Conservation (phyloP, 1,140 invertebrate species). For the Drosophila teissieri region DNA sequence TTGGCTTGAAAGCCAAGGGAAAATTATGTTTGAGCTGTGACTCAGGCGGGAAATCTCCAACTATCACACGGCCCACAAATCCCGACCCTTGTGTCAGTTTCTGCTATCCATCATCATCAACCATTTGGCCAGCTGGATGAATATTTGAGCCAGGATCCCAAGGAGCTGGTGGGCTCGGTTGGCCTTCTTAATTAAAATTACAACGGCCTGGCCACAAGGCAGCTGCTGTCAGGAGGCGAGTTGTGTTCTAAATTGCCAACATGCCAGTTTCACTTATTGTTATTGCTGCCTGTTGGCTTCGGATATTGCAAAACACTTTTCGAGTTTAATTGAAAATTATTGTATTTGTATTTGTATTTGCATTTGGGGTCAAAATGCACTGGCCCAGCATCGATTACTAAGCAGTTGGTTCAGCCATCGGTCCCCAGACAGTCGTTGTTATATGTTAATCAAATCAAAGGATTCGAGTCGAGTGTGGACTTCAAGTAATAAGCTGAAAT, state of each 20-base stretch:
- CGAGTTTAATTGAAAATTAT: constrained; percentile 56
- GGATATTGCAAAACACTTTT: constrained; percentile 39
- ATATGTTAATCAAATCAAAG: constrained; percentile 41
- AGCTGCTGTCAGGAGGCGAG: constrained; percentile 31
- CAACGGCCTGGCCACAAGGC: constrained; percentile 22
- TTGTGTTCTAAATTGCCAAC: constrained; percentile 42
- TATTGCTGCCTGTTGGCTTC: constrained; percentile 19
- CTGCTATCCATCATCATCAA: constrained; percentile 57
- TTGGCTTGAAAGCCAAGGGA: not conserved
- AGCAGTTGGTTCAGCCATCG: not conserved
- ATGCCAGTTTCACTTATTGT: constrained; percentile 36
- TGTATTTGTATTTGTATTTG: constrained; percentile 41
- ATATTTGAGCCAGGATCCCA: constrained; percentile 44
- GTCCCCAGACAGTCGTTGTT: constrained; percentile 6
- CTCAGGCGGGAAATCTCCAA: constrained; percentile 12
- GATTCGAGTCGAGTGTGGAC: not conserved
- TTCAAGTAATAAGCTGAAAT: constrained; percentile 35
- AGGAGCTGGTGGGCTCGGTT: constrained; percentile 11
- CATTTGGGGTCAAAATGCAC: constrained; percentile 8
- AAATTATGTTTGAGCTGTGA: constrained; percentile 17
- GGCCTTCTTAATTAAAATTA: constrained; percentile 62
- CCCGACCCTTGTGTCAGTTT: constrained; percentile 41
- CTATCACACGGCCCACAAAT: constrained; percentile 48
- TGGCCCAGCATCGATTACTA: constrained; percentile 34
- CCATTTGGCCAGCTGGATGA: constrained; percentile 35